phyloP scores from a whole-genome alignment of 1,140 invertebrate genomes.

The Wasmannia auropunctata region DNA sequence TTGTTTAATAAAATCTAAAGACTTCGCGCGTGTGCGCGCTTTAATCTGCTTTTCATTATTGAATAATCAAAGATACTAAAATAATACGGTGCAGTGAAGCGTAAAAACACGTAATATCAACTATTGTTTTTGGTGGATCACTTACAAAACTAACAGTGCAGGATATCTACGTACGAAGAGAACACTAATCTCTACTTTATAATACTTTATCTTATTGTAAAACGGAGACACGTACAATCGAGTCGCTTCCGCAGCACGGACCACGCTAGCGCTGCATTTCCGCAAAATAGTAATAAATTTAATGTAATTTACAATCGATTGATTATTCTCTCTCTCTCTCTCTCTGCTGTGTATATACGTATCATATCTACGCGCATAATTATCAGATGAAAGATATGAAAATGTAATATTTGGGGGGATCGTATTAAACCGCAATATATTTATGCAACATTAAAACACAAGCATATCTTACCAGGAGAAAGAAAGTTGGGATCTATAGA shows the following conservation, averaged over 20 bases:
- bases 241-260: slow-evolving; percentile 94
- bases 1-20: not conserved
- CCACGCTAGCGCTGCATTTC: slow-evolving; percentile 93
- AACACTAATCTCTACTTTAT: slow-evolving; percentile 73
- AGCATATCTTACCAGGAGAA: slow-evolving; percentile 90
- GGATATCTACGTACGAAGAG: slow-evolving; percentile 70
- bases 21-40: not conserved
- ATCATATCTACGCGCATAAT: not conserved
- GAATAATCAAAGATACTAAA: not conserved
- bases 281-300: slow-evolving; percentile 44
- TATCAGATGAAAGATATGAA: not conserved
- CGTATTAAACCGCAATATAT: slow-evolving; percentile 1
- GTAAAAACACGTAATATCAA: slow-evolving; percentile 54
- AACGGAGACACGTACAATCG: slow-evolving; percentile 91
- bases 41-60: not conserved
- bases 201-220: slow-evolving; percentile 71
- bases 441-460: not conserved
- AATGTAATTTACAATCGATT: slow-evolving; percentile 19
- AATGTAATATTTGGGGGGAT: slow-evolving; percentile 8
- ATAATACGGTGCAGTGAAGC: slow-evolving; percentile 36
- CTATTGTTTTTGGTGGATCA: slow-evolving; percentile 62
- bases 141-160: slow-evolving; percentile 73
- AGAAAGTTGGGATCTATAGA: slow-evolving; percentile 93
- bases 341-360: not conserved
- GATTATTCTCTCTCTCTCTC: slow-evolving; percentile 9